Percentiles rank a stretch among this genome's conserved stretches.
Evolutionary conservation across 1,140 invertebrate species (phyloP).

Genomic region (Sinonovacula constricta): DNA sequence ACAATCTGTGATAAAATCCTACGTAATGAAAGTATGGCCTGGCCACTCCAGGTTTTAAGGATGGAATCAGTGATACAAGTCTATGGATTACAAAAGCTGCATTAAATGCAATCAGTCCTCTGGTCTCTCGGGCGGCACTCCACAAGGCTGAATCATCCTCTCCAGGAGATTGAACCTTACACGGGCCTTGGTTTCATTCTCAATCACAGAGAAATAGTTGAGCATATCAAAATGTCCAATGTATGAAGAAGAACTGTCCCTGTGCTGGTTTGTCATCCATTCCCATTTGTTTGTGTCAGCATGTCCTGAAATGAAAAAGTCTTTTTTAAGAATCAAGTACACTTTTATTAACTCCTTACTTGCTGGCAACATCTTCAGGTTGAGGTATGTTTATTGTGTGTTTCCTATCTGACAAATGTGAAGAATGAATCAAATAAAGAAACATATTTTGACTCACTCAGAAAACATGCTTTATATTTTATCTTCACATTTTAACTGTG

Average conservation of each 20-base stretch:
- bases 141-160: conserved; percentile 98
- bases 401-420: background rate
- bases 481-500: no score
- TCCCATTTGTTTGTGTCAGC: conserved; percentile 91
- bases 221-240: conserved; percentile 96
- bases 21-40: no score
- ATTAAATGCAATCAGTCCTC: no score
- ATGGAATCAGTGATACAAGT: no score
- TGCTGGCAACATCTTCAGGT: background rate
- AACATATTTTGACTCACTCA: no score
- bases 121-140: conserved; percentile 97
- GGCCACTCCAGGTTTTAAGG: no score
- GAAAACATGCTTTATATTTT: no score
- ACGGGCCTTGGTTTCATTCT: conserved; percentile 97
- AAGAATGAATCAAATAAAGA: background rate
- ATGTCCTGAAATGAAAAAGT: no score
- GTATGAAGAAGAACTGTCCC: conserved; percentile 97
- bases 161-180: conserved; percentile 98
- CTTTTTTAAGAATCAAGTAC: conserved; percentile 77
- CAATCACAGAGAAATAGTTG: conserved; percentile 95
- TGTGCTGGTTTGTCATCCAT: conserved; percentile 92
- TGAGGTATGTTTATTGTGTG: background rate
- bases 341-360: background rate
- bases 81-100: no score
- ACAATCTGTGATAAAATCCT: no score